Conservation (phyloP, 2,113 vertebrate species). For the Eulacestoma nigropectus region DNA sequence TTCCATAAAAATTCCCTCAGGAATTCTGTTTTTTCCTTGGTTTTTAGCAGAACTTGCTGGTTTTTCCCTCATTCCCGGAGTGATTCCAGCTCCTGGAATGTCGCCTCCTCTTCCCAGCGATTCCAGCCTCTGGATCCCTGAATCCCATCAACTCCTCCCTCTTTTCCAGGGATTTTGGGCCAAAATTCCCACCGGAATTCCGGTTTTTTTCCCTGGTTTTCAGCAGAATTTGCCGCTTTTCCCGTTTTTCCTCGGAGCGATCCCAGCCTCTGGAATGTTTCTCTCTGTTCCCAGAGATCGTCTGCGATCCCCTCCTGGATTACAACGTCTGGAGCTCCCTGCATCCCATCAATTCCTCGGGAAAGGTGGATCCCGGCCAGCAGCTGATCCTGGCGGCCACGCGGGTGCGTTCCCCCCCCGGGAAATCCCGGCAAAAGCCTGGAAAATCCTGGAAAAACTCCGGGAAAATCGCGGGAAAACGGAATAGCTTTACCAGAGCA, state of each 20-base stretch:
- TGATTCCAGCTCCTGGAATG: background rate
- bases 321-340: constrained; percentile 85
- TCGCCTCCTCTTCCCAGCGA: background rate
- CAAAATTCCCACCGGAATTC: accelerated
- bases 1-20: background rate
- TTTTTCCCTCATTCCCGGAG: background rate
- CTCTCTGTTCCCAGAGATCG: constrained; percentile 69
- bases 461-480: no score
- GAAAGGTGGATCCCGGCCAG: constrained; percentile 26
- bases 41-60: no score
- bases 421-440: background rate
- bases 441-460: background rate
- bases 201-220: accelerated
- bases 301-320: constrained; percentile 87
- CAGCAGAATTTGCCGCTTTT: background rate
- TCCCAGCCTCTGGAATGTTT: background rate
- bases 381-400: constrained; percentile 81
- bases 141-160: background rate
- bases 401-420: constrained; percentile 70
- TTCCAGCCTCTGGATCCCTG: no score
- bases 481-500: background rate
- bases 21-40: background rate
- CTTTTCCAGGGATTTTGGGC: background rate
- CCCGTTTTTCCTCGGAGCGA: accelerated
- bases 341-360: constrained; percentile 80